Percentiles rank a stretch among this genome's conserved stretches.
Conservation (phyloP, 2,888 invertebrate genomes). For the Stegana nigrithorax region DNA sequence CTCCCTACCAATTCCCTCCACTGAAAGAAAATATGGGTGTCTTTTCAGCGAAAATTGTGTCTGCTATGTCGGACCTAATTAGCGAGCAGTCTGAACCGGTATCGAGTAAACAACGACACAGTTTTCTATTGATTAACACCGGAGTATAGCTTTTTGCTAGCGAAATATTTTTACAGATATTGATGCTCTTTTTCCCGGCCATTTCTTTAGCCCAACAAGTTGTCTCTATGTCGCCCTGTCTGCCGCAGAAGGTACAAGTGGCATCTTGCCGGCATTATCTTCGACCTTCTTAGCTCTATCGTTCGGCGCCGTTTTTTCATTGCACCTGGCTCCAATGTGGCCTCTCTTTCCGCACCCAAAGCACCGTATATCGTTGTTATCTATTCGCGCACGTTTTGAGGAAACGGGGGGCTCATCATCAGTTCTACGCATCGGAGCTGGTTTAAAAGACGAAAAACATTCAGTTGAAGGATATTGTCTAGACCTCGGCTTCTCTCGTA, state of each 20-base stretch:
- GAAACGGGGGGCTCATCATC: not conserved
- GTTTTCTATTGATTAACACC: too few species aligned
- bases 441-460: not conserved
- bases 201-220: too few species aligned
- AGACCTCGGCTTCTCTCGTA: too few species aligned
- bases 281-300: not conserved
- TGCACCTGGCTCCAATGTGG: not conserved
- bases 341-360: not conserved
- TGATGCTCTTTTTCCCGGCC: too few species aligned
- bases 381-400: too few species aligned
- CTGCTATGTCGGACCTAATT: not conserved
- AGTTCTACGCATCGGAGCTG: not conserved
- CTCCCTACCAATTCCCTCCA: not conserved
- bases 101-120: too few species aligned
- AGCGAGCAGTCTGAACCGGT: not conserved
- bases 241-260: not conserved
- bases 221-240: not conserved
- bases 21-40: not conserved
- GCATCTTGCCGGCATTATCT: not conserved
- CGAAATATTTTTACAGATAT: too few species aligned
- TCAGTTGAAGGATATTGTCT: not conserved
- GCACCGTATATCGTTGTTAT: not conserved
- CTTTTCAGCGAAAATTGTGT: too few species aligned
- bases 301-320: not conserved
- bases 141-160: too few species aligned